Evolutionary conservation across 2,888 invertebrate species (phyloP), one percentile per base, ranked within the genome.

Genomic region (Adelphocoris suturalis): DNA sequence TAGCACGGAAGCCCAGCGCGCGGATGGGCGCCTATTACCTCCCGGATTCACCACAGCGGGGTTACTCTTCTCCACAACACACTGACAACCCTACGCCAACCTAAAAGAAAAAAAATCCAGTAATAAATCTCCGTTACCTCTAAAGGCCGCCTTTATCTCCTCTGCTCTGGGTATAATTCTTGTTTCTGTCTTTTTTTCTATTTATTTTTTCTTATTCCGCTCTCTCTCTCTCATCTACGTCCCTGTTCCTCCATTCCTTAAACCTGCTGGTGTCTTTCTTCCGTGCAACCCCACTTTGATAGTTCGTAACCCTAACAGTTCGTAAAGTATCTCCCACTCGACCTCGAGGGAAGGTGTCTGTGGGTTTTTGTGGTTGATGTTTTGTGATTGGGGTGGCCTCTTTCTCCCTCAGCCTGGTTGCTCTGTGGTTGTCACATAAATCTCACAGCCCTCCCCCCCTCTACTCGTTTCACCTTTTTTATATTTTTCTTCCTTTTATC

Each of bases 121-220:
- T 84, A 84, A 89, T 89, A 89, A 89, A 89, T 89, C 89, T 89
- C 89, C 89, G 89, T 89, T 89, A 89, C 82, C 68, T 89, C 89
- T 52, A 89, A 89, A 89, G 89, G 82, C 89, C 82, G 89, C 82
- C 89, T 89, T 89, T 89, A 89, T 89, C 89, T 89, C 89, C 52
- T 76, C 76, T 89, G 68, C 89, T 84, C 81, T 23, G 82, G 61
- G 89, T 61, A 89, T 89, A 94, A 94, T 93, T 90, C 90, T 82
- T 61, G 89, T 94, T 94, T 94, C 94, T 93, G 94, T 94, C 94
- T 94, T 94, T 94, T 93, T 93, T 92, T 92, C 93, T 93, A 94
- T 94, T 94, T 94, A 52, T 86, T 94, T 94, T 94, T 93, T 78
- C 46, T 55, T 52, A 11, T 46, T 28, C 48, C 47, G 13, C 76